Conservation (phyloP, 2,113 vertebrate species). For the Speoplatyrhinus poulsoni region DNA sequence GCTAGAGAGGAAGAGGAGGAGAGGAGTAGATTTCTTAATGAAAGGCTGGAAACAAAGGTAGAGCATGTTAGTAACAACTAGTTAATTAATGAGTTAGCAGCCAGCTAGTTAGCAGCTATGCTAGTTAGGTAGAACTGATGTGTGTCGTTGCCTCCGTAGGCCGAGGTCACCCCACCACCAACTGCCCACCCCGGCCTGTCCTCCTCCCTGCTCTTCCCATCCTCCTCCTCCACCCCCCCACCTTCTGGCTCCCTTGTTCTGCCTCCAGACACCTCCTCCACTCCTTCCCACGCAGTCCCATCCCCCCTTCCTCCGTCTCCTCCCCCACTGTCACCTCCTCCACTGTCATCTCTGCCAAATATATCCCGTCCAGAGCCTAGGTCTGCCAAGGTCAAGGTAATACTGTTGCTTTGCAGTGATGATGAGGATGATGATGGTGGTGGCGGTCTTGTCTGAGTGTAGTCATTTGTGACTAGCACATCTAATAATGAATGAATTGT, state of each 20-base stretch:
- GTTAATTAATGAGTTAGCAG: no score
- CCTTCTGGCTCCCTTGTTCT: conserved; percentile 16
- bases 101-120: no score
- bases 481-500: neutral
- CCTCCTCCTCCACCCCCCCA: conserved; percentile 44
- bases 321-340: conserved; percentile 47
- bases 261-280: neutral
- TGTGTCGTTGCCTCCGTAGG: conserved; percentile 62
- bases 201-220: conserved; percentile 52
- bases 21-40: conserved; percentile 48
- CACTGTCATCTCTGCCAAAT: conserved; percentile 74
- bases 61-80: conserved; percentile 42
- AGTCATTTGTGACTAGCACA: neutral
- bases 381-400: conserved; percentile 89
- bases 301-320: conserved; percentile 11
- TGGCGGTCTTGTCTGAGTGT: conserved; percentile 1
- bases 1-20: conserved; percentile 28
- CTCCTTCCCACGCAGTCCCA: neutral
- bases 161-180: conserved; percentile 35
- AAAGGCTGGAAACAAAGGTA: conserved; percentile 82
- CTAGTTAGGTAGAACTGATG: conserved; percentile 18
- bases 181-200: conserved; percentile 35
- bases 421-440: conserved; percentile 15
- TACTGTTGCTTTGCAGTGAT: conserved; percentile 12
- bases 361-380: conserved; percentile 77